Evolutionary conservation across 2,888 invertebrate genomes (phyloP), one percentile per base, ranked within the genome.

Genomic region (Slavum lentiscoides): DNA sequence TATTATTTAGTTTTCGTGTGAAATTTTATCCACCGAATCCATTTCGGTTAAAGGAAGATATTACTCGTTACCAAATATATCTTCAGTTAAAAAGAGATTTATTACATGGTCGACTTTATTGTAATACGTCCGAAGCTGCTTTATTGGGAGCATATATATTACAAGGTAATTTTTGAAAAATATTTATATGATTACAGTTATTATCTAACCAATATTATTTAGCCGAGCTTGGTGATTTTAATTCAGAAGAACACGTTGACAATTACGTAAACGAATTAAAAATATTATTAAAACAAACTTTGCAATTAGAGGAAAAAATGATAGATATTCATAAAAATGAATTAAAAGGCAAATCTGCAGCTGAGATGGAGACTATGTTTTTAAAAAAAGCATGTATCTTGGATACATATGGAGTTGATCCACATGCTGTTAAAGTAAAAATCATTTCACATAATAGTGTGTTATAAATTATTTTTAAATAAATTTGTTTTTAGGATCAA

Each of bases 11-110:
- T 88, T 96, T 98, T 87, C 94, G 98, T 83, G 95, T 98, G 83
- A 98, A 98, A 89, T 98, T 96, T 88, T 98, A 98, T 87, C 98
- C 98, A 21, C 94, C 95, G 82, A 96, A 98, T 88, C 97, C 98
- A 21, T 90, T 94, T 87, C 90, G 94, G 77, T 89, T 98, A 84
- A 95, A 95, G 87, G 98, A 97, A 87, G 95, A 97, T 87, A 93
- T 96, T 83, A 96, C 97, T 83, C 91, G 97, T 85, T 98, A 98
- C 88, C 97, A 97, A 88, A 91, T 97, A 85, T 96, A 95, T 87
- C 90, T 95, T 84, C 98, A 98, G 87, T 88, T 98, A 84, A 94
- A 97, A 87, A 89, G 98, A 85, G 98, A 98, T 88, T 90, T 98
- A 83, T 90, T 96, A 69, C 98, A 98, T 88, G 98, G 98, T 3